Base-by-base conservation (phyloP, 2,888 invertebrate species). In the Idaea biselata region DNA sequence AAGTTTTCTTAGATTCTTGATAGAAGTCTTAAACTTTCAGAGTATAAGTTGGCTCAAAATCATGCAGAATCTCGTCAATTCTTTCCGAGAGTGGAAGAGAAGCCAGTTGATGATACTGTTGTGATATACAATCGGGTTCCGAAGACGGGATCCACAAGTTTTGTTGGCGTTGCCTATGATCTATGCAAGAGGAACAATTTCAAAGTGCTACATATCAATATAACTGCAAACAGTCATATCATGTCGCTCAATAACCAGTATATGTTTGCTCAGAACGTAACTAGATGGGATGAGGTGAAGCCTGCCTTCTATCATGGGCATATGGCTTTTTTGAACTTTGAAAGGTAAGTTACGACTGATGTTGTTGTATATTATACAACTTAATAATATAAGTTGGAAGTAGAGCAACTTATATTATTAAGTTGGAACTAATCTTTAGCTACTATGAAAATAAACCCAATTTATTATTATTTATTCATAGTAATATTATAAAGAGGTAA, bases 231-330 rank as follows among this genome's bases (percentile, higher is more conserved):
- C 86, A 97, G 96, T 94, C 99, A 99, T 91, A 96, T 97, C n/a
- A 94, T 99, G 83, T 97, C 98, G 8, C 92, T 99, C 68, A 95
- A 96, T 64, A 99, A 99, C 93, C 99, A 99, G 84, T 93, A 94
- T 68, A 93, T 96, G 78, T 98, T 99, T 90, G 97, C 97, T 71
- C 95, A 96, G 74, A 99, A 99, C 87, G 95, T 99, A 59, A 97
- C 97, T 0, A 94, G 94, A 66, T 99, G 99, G 99, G 92, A 94
- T 73, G 94, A 94, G 61, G 96, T 97, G 88, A 97, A 98, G 84
- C 99, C 99, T 57, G 98, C 98, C 0, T 93, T 99, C 62, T 99
- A 99, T 88, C 99, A 99, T 88, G 99, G 99, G 0, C 99, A 99
- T 86, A 95, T 99, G 94, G 98, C 99, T 6, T 99, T 96, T 91